Conservation (phyloP, 2,888 invertebrate species). For the Elysia crispata region DNA sequence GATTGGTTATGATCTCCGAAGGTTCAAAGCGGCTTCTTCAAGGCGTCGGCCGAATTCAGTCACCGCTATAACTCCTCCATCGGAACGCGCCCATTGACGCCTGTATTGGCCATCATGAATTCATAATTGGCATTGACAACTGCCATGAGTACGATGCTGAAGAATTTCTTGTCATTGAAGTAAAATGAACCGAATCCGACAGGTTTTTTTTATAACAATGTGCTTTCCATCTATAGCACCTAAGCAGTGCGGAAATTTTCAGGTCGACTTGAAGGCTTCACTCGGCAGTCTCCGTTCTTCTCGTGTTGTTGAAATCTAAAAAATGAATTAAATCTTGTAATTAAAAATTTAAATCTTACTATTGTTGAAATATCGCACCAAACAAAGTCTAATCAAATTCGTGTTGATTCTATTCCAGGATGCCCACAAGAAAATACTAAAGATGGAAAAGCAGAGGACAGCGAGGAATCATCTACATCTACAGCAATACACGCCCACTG, state of each 20-base stretch:
- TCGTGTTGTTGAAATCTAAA: background rate
- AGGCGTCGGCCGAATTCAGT: conserved; percentile 1
- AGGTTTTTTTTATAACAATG: background rate
- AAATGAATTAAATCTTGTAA: conserved; percentile 4
- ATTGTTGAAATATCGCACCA: conserved; percentile 1
- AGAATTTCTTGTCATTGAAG: conserved; percentile 17
- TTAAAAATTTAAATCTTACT: conserved; percentile 1
- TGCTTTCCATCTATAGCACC: too few species aligned
- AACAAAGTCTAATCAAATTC: background rate
- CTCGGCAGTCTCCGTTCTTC: conserved; percentile 1
- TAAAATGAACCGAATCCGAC: conserved; percentile 1
- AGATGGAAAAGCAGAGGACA: conserved; percentile 1
- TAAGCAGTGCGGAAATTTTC: background rate
- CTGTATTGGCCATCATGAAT: conserved; percentile 3
- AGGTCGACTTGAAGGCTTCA: conserved; percentile 9
- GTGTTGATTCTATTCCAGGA: conserved; percentile 3
- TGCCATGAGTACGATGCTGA: conserved; percentile 21
- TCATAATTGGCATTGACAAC: too few species aligned
- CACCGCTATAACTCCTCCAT: background rate
- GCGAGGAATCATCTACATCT: conserved; percentile 4
- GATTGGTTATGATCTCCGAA: conserved; percentile 1
- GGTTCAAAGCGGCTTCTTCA: conserved; percentile 4
- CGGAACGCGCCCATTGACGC: conserved; percentile 3
- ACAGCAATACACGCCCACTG: conserved; percentile 1
- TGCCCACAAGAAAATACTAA: conserved; percentile 1